Percentiles rank a stretch among this genome's conserved stretches.
phyloP scores from a whole-genome alignment of 53 echinoderm and acorn worm genomes.

The Echinometra lucunter region DNA sequence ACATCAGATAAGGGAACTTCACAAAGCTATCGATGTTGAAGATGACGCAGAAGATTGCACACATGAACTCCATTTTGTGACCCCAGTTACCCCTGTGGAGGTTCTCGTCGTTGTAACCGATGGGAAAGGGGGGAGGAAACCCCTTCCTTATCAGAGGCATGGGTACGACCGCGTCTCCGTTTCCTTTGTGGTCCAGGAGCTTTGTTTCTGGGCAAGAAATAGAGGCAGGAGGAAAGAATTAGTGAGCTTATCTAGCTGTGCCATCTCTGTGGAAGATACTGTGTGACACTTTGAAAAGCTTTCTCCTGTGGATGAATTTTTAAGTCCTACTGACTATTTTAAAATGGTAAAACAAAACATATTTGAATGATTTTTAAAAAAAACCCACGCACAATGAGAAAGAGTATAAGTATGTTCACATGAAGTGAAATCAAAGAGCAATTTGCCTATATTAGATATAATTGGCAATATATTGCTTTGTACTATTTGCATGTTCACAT shows the following conservation, averaged over 20 bases:
- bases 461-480: no score
- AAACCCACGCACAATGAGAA: no score
- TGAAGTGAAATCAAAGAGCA: no score
- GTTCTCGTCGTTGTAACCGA: slow-evolving; percentile 76
- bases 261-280: not conserved
- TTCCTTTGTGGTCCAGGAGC: slow-evolving; percentile 62
- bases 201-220: slow-evolving; percentile 53
- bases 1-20: slow-evolving; percentile 44
- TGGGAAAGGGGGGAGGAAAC: slow-evolving; percentile 73
- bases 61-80: slow-evolving; percentile 74
- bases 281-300: not conserved
- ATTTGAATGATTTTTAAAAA: no score
- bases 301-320: not conserved
- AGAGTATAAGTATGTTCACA: no score
- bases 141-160: slow-evolving; percentile 50
- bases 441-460: no score
- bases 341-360: no score
- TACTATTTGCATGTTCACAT: no score
- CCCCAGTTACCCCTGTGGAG: slow-evolving; percentile 78
- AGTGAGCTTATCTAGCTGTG: not conserved
- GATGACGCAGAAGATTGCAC: slow-evolving; percentile 70
- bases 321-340: no score
- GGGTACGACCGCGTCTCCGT: slow-evolving; percentile 40
- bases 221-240: not conserved
- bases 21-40: slow-evolving; percentile 66